phyloP scores from a whole-genome alignment of 2,888 invertebrate genomes.

The Thecocarcelia acutangulata region DNA sequence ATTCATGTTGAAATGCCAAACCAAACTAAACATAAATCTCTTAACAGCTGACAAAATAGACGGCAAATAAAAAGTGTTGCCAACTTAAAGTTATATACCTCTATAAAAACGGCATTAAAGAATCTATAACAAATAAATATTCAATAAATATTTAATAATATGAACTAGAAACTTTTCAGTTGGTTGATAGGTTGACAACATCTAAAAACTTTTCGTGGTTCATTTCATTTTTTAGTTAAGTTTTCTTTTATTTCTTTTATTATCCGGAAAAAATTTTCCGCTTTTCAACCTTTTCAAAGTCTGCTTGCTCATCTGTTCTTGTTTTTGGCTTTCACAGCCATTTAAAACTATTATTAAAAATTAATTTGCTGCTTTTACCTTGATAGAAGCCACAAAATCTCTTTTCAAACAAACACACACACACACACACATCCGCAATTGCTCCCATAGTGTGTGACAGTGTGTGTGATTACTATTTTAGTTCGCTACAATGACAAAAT shows the following conservation, averaged over 20 bases:
- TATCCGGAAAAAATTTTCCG: neutral
- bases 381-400: constrained; percentile 23
- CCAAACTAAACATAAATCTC: too few species aligned
- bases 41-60: too few species aligned
- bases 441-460: neutral
- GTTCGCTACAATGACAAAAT: constrained; percentile 33
- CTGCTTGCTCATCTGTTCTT: constrained; percentile 12
- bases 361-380: constrained; percentile 54
- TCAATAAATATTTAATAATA: too few species aligned
- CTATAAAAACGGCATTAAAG: too few species aligned
- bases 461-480: neutral
- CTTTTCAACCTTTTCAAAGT: neutral
- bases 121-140: too few species aligned
- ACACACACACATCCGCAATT: neutral
- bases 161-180: too few species aligned
- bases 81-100: too few species aligned
- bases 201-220: neutral
- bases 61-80: too few species aligned
- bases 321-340: constrained; percentile 7
- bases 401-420: constrained; percentile 5
- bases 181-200: too few species aligned
- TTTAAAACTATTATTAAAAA: constrained; percentile 41
- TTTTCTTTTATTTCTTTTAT: neutral
- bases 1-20: too few species aligned
- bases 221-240: neutral